These are phyloP conservation scores for Sinosuthora webbiana DNA, from an alignment of 2,113 vertebrate genomes.

Conservation along the genomic window DNA sequence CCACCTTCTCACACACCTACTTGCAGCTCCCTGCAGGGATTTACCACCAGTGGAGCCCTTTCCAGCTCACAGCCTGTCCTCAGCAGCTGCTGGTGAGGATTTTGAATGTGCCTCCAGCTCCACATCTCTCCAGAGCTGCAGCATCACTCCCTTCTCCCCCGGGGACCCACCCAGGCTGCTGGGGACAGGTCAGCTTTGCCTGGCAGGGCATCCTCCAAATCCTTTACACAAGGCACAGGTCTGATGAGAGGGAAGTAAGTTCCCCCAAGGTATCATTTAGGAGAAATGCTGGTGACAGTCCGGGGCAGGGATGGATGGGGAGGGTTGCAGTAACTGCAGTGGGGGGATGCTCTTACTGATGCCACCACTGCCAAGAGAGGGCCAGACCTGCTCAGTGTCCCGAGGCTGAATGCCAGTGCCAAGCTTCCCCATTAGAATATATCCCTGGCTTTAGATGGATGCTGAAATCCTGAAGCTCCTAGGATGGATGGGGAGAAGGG, in stretches of 20 bases:
- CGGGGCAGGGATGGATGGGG: not conserved
- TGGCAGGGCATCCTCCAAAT: not conserved
- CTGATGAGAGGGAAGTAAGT: not conserved
- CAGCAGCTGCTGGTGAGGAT: not conserved
- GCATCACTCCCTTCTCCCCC: not conserved
- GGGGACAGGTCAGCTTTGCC: not conserved
- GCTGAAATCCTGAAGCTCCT: not conserved
- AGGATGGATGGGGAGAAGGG: accelerated
- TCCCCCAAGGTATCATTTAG: not conserved
- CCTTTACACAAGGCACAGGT: not conserved
- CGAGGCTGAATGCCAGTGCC: accelerated
- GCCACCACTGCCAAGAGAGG: not conserved
- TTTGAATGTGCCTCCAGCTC: not conserved
- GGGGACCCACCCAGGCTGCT: accelerated
- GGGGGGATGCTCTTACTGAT: not conserved
- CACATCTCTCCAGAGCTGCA: accelerated
- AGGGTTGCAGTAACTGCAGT: not conserved
- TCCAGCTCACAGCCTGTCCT: not conserved
- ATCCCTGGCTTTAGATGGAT: not conserved
- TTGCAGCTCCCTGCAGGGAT: not conserved
- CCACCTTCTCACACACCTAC: not conserved
- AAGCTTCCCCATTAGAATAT: not conserved
- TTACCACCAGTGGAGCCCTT: not conserved
- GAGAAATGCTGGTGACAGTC: not conserved
- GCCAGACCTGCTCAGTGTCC: accelerated